These are phyloP conservation scores for Leucosticte australis DNA, from an alignment of 2,113 vertebrate genomes.

Conservation along the genomic window DNA sequence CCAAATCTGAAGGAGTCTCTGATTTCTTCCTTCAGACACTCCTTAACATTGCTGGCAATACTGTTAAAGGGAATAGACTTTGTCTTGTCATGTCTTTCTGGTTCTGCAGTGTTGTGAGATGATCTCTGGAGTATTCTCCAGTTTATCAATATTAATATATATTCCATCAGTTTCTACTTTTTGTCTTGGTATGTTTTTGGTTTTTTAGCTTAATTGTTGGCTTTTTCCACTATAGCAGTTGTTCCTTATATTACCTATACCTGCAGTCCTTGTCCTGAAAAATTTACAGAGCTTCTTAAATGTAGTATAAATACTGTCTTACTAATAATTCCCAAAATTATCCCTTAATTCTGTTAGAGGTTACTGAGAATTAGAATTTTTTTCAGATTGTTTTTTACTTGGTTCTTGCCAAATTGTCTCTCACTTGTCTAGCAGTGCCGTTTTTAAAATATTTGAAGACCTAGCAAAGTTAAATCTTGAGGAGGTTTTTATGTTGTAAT, in stretches of 20 bases:
- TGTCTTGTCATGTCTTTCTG: not conserved
- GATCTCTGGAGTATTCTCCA: not conserved
- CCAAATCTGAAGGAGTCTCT: not conserved
- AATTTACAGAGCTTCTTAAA: not conserved
- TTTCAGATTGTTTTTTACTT: not conserved
- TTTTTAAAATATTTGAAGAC: not conserved
- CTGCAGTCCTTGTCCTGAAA: not conserved
- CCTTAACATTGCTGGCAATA: not conserved
- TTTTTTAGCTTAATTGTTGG: not conserved
- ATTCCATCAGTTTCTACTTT: not conserved
- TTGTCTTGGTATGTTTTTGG: not conserved
- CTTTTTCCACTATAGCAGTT: not conserved
- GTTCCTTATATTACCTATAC: not conserved
- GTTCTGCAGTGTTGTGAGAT: not conserved
- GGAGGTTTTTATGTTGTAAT: not conserved
- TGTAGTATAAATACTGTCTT: not conserved
- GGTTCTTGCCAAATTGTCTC: not conserved
- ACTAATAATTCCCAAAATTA: not conserved
- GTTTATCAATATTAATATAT: not conserved
- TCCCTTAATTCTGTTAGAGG: not conserved
- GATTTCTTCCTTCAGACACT: not conserved
- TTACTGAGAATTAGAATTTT: not conserved
- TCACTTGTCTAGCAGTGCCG: not conserved
- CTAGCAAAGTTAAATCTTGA: not conserved
- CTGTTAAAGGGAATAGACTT: not conserved